Evolutionary conservation across 2,113 vertebrate species (phyloP), one percentile per base, ranked within the genome.

Genomic region (human): DNA sequence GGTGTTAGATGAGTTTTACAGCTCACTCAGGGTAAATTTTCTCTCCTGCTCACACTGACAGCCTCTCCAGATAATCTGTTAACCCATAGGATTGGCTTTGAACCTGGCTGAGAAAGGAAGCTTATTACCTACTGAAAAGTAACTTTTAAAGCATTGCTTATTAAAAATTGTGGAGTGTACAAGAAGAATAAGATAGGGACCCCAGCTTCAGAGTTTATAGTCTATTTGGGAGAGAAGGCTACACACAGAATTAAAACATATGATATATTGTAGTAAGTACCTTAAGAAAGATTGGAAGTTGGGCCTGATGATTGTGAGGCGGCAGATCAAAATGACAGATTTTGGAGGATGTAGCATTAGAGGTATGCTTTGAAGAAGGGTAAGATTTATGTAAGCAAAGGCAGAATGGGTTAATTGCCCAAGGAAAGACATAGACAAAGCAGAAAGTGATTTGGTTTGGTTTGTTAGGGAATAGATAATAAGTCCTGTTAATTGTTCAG

Each of bases 1-100:
- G 95, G 99, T 99, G 40, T 98, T 99, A 97, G 99, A 99, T 85
- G 99, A 99, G 96, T 99, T 99, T 98, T 99, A 99, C 98, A 98
- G 98, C 94, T 99, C 99, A 64, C 98, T 99, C 64, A 99, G 99
- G 99, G 99, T 99, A 97, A 97, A 97, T 27, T 6, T 90, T 59
- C 70, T 93, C 35, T n/a, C 68, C 50, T 83, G 40, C 72, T 93
- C 35, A 82, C 5, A 30, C 64, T 84, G 59, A 13, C 2, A 30
- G 11, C n/a, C 23, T 82, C 2, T 88, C 22, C 12, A 57, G 35
- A 22, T 52, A 45, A 45, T 5, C 30, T 94, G 4, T 85, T 82
- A 48, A 79, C 5, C 23, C 32, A 5, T 3, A 45, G 32, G 8
- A 22, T 59, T 83, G 45, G 25, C 80, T 94, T 93, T 95, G 92